A percentile compares a stretch with the other conserved stretches of the same genome.
These are phyloP conservation scores for Cosmia trapezina DNA, from an alignment of 2,888 invertebrate species.

Conservation along the genomic window DNA sequence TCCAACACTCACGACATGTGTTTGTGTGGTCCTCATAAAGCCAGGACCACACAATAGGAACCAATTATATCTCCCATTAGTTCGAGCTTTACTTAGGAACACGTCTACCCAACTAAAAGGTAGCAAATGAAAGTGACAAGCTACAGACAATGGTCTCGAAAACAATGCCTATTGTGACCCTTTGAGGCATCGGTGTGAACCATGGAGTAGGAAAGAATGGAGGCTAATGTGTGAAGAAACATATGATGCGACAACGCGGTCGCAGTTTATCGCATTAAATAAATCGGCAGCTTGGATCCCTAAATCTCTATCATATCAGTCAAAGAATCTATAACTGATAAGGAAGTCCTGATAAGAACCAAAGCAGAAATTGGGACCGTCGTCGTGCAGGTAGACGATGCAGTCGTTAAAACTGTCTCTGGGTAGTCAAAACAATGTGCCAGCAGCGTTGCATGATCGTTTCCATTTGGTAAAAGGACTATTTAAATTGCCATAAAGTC, in stretches of 20 bases:
- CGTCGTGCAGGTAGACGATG: neutral
- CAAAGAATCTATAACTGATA: neutral
- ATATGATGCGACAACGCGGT: neutral
- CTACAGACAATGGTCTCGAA: conserved; percentile 71
- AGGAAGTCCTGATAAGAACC: neutral
- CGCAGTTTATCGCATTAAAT: neutral
- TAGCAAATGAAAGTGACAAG: conserved; percentile 68
- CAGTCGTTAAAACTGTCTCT: neutral
- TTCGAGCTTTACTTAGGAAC: conserved; percentile 45
- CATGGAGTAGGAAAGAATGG: conserved; percentile 37
- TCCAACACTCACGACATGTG: neutral
- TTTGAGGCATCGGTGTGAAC: conserved; percentile 58
- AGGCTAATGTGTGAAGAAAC: neutral
- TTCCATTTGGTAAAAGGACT: neutral
- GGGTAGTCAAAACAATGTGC: neutral
- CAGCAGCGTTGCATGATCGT: neutral
- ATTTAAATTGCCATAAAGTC: neutral
- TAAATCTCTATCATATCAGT: neutral
- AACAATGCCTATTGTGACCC: conserved; percentile 82
- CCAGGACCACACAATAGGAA: conserved; percentile 36
- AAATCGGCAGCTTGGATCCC: neutral
- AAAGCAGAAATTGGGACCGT: neutral
- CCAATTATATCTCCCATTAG: conserved; percentile 58
- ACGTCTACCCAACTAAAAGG: conserved; percentile 49
- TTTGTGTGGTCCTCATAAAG: conserved; percentile 35